Percentiles rank a stretch among this genome's conserved stretches.
phyloP scores from a whole-genome alignment of 1,140 invertebrate species.

The Steinernema feltiae region DNA sequence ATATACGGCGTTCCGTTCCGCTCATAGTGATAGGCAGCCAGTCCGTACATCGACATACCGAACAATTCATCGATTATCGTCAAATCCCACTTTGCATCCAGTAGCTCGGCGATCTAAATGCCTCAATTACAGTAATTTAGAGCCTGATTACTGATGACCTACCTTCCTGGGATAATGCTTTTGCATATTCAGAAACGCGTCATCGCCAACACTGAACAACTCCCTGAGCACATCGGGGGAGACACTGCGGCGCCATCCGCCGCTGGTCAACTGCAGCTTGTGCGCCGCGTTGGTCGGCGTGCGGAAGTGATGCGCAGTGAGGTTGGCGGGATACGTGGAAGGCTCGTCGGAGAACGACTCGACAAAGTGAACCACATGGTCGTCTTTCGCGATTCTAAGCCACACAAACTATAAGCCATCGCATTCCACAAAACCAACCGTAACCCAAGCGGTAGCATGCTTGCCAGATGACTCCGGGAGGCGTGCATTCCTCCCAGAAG shows the following conservation, averaged over 20 bases:
- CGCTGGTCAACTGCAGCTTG: not conserved
- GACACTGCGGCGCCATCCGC: not conserved
- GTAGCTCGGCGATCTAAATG: not conserved
- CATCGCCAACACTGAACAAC: not conserved
- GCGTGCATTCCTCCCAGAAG: not conserved
- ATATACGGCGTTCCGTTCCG: not conserved
- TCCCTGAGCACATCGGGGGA: not conserved
- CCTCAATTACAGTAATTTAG: not conserved
- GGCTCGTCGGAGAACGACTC: not conserved
- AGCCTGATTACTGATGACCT: not conserved
- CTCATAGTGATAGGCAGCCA: not conserved
- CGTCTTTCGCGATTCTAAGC: no score
- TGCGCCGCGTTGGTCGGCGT: not conserved
- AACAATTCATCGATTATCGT: not conserved
- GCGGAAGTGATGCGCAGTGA: not conserved
- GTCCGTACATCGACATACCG: not conserved
- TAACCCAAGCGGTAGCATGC: not conserved
- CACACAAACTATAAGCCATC: not conserved
- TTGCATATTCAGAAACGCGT: not conserved
- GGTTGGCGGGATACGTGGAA: not conserved
- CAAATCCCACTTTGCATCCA: not conserved
- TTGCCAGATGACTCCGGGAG: not conserved
- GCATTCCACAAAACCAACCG: not conserved
- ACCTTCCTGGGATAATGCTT: not conserved
- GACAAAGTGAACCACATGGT: not conserved